Evolutionary conservation across 2,797 vertebrate species (phyloP).

Genomic region (Ibycter americanus): DNA sequence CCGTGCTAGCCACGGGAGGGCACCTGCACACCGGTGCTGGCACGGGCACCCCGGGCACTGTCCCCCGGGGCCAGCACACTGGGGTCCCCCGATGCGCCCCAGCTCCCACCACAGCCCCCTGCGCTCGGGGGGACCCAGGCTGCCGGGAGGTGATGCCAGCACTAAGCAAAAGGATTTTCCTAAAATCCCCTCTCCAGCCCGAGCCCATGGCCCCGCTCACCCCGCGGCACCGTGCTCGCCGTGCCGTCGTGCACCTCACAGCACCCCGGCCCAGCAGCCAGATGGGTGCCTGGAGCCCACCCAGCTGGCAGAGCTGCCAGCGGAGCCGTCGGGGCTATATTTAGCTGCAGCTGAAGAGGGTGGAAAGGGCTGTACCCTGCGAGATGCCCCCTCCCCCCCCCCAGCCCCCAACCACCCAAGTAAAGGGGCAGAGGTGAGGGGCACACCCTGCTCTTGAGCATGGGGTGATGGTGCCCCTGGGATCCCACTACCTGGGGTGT

Average conservation of each 20-base stretch:
- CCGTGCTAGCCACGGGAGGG: neutral
- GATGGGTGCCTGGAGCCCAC: neutral
- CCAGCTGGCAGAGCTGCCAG: neutral
- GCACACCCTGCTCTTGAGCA: neutral
- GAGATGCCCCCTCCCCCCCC: neutral
- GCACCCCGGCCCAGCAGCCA: neutral
- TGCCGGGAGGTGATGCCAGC: fast-evolving
- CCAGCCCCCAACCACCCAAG: neutral
- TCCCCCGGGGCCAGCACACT: fast-evolving
- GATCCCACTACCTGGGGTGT: neutral
- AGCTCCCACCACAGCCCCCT: too few relatives aligned
- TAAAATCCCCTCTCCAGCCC: neutral
- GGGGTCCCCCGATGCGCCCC: fast-evolving
- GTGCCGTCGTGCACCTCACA: fast-evolving
- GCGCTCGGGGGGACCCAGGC: neutral
- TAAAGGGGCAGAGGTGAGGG: neutral
- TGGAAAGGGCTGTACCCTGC: neutral
- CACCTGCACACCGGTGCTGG: neutral
- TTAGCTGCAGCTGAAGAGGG: neutral
- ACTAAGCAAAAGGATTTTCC: neutral
- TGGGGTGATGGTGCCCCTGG: neutral
- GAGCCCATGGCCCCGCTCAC: neutral
- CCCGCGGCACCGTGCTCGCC: neutral
- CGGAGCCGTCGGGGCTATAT: neutral
- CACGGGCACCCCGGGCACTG: fast-evolving